These are phyloP conservation scores for Anoplolepis gracilipes DNA, from an alignment of 1,140 invertebrate genomes.

Conservation along the genomic window DNA sequence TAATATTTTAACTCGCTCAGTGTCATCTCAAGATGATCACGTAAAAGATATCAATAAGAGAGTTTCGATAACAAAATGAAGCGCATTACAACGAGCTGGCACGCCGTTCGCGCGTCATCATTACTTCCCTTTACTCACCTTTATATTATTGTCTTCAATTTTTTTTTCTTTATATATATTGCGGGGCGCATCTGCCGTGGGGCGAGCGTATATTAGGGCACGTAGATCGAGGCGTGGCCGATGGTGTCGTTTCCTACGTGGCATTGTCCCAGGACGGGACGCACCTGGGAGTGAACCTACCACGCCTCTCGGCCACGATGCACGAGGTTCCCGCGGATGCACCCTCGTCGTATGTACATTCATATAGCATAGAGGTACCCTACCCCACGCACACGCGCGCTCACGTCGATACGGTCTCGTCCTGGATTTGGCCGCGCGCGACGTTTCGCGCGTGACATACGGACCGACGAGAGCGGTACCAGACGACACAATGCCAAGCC, in stretches of 20 bases:
- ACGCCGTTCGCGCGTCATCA: background rate
- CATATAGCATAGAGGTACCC: background rate
- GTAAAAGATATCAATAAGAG: slow-evolving; percentile 3
- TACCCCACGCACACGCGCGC: slow-evolving; percentile 4
- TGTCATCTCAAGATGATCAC: background rate
- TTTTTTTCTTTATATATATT: slow-evolving; percentile 40
- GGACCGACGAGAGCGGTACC: slow-evolving; percentile 60
- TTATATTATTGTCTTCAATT: slow-evolving; percentile 54
- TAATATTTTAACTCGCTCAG: background rate
- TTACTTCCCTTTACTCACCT: background rate
- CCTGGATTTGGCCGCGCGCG: slow-evolving; percentile 40
- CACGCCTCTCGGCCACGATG: slow-evolving; percentile 78
- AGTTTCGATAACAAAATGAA: background rate
- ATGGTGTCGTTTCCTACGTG: slow-evolving; percentile 77
- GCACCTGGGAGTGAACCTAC: slow-evolving; percentile 80
- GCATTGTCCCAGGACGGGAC: slow-evolving; percentile 71
- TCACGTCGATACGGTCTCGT: slow-evolving; percentile 8
- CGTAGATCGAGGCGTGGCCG: slow-evolving; percentile 79
- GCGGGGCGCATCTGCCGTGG: slow-evolving; percentile 71
- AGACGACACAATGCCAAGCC: slow-evolving; percentile 73
- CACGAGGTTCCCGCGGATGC: slow-evolving; percentile 69
- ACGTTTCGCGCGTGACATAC: slow-evolving; percentile 72
- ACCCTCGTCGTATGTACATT: slow-evolving; percentile 54
- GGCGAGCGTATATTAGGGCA: slow-evolving; percentile 77
- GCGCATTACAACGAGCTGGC: slow-evolving; percentile 20